Conservation (phyloP, 2,113 vertebrate species). For the Anoplopoma fimbria region DNA sequence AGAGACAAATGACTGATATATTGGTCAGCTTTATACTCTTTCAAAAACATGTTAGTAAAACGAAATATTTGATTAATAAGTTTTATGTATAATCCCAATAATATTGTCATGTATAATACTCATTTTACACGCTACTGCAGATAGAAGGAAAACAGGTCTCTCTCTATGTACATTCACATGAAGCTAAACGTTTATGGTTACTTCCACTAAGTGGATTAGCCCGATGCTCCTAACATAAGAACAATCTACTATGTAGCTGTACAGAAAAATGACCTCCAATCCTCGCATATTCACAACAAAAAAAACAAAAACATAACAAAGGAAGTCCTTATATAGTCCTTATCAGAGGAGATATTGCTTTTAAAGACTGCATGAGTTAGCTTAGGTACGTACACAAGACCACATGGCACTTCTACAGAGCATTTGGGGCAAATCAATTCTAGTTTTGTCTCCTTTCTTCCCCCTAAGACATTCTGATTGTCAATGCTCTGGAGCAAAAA, state of each 20-base stretch:
- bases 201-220: slow-evolving; percentile 62
- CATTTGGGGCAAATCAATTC: slow-evolving; percentile 66
- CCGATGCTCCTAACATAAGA: slow-evolving; percentile 62
- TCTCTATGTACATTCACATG: slow-evolving; percentile 77
- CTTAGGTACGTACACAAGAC: slow-evolving; percentile 75
- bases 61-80: slow-evolving; percentile 59
- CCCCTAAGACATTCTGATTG: slow-evolving; percentile 80
- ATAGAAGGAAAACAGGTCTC: slow-evolving; percentile 65
- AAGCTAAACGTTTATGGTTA: slow-evolving; percentile 60
- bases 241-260: slow-evolving; percentile 69
- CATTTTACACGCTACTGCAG: slow-evolving; percentile 71
- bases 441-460: slow-evolving; percentile 30
- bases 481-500: slow-evolving; percentile 78
- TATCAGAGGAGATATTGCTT: slow-evolving; percentile 81
- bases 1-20: slow-evolving; percentile 73
- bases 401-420: slow-evolving; percentile 81
- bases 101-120: slow-evolving; percentile 68
- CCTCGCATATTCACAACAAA: slow-evolving; percentile 70
- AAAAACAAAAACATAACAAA: slow-evolving; percentile 55
- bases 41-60: slow-evolving; percentile 73
- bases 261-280: slow-evolving; percentile 69
- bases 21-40: slow-evolving; percentile 74
- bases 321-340: slow-evolving; percentile 75
- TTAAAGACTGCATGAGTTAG: slow-evolving; percentile 78
- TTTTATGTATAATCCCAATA: slow-evolving; percentile 64